A percentile compares a stretch with the other conserved stretches of the same genome.
phyloP scores from a whole-genome alignment of 2,888 invertebrate genomes.

The Limnephilus rhombicus region DNA sequence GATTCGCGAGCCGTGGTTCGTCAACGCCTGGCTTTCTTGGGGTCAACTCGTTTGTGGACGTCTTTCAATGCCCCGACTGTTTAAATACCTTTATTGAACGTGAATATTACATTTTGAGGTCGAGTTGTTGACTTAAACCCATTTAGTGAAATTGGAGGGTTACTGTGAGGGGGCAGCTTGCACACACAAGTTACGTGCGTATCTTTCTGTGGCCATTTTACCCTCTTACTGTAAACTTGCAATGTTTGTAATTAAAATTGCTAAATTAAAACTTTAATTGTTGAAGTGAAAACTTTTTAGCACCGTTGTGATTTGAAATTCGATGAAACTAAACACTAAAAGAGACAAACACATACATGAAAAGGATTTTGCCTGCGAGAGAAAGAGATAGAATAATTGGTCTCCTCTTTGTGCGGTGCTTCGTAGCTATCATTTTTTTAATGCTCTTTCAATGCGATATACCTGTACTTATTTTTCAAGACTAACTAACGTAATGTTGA shows the following conservation, averaged over 20 bases:
- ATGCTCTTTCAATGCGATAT: no score
- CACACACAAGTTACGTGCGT: background rate
- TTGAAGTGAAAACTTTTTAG: no score
- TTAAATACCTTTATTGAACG: constrained; percentile 1
- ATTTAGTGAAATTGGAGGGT: background rate
- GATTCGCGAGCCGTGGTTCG: no score
- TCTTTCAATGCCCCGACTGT: background rate
- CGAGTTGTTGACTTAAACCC: background rate
- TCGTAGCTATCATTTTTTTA: no score
- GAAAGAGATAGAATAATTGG: no score
- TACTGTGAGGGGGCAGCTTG: background rate
- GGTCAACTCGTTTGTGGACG: background rate
- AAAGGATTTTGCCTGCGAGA: no score
- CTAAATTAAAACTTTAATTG: no score
- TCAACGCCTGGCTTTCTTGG: background rate
- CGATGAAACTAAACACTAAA: no score
- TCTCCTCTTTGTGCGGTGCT: no score
- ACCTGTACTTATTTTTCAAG: background rate
- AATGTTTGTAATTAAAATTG: no score
- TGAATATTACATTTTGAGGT: background rate
- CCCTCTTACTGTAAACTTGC: background rate
- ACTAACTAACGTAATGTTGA: background rate
- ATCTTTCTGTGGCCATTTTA: background rate
- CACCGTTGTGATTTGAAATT: no score
- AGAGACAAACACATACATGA: no score